These are phyloP conservation scores for Spizella passerina DNA, from an alignment of 2,797 vertebrate genomes.

Conservation along the genomic window DNA sequence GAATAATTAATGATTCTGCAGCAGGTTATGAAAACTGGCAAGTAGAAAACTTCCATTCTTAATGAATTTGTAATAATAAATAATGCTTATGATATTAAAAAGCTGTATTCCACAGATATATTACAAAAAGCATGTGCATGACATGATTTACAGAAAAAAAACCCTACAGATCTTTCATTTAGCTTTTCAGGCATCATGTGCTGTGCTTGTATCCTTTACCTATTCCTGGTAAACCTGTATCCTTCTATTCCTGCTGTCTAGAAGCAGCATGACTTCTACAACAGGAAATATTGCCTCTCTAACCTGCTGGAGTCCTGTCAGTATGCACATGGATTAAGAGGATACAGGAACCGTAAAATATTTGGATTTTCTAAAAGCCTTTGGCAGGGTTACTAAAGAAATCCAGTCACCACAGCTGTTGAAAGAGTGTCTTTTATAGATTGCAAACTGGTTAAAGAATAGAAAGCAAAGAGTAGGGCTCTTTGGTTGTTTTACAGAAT, in stretches of 20 bases:
- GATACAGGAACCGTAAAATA: neutral
- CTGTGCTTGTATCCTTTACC: neutral
- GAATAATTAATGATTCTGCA: constrained; percentile 62
- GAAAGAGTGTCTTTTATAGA: neutral
- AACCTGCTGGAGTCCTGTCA: neutral
- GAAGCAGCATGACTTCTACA: neutral
- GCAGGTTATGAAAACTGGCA: constrained; percentile 69
- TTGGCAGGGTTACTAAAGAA: neutral
- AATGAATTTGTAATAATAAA: constrained; percentile 81
- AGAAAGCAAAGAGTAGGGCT: neutral
- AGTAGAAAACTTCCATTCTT: constrained; percentile 74
- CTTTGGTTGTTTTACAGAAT: neutral
- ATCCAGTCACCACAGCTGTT: neutral
- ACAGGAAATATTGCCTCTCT: neutral
- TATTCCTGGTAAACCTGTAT: neutral
- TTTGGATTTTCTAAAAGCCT: constrained; percentile 2
- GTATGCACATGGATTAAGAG: neutral
- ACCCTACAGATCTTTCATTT: constrained; percentile 47
- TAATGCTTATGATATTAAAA: constrained; percentile 77
- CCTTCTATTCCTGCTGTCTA: neutral
- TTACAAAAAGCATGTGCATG: constrained; percentile 68
- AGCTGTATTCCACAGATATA: constrained; percentile 51
- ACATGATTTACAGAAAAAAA: constrained; percentile 67
- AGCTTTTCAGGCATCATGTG: neutral
- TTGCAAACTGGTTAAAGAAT: neutral